Evolutionary conservation across 2,113 vertebrate genomes (phyloP).

Genomic region (Aegithalos caudatus): DNA sequence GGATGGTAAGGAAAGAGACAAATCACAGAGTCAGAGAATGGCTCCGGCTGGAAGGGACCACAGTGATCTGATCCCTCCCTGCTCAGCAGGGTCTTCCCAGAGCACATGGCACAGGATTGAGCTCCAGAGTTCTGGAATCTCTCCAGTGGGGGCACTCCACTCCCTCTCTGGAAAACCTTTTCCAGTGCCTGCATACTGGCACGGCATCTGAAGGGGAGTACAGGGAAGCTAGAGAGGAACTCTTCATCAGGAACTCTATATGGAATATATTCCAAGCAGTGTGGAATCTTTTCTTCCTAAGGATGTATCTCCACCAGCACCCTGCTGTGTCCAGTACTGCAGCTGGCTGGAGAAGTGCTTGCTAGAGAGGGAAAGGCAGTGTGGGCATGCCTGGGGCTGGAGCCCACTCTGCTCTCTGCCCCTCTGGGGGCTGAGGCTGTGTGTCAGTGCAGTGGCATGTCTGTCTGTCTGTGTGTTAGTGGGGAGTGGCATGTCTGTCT

Average conservation of each 20-base stretch:
- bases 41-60: neutral
- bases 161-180: neutral
- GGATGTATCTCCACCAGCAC: neutral
- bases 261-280: neutral
- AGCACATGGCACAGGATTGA: neutral
- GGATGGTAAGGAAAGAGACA: neutral
- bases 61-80: neutral
- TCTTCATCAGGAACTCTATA: neutral
- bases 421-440: neutral
- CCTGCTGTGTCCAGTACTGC: neutral
- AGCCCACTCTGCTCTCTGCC: neutral
- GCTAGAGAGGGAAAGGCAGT: neutral
- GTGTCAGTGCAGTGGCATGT: too few relatives aligned
- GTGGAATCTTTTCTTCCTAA: too few relatives aligned
- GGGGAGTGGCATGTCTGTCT: too few relatives aligned
- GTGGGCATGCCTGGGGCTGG: neutral
- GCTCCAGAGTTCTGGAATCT: neutral
- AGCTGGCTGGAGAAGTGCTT: neutral
- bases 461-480: too few relatives aligned
- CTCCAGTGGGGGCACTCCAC: neutral
- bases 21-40: neutral
- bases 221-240: neutral
- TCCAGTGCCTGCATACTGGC: neutral
- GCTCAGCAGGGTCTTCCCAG: neutral
- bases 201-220: neutral